Percentiles rank a stretch among this genome's conserved stretches.
phyloP scores from a whole-genome alignment of 2,797 vertebrate genomes.

The Dicrostonyx torquatus region DNA sequence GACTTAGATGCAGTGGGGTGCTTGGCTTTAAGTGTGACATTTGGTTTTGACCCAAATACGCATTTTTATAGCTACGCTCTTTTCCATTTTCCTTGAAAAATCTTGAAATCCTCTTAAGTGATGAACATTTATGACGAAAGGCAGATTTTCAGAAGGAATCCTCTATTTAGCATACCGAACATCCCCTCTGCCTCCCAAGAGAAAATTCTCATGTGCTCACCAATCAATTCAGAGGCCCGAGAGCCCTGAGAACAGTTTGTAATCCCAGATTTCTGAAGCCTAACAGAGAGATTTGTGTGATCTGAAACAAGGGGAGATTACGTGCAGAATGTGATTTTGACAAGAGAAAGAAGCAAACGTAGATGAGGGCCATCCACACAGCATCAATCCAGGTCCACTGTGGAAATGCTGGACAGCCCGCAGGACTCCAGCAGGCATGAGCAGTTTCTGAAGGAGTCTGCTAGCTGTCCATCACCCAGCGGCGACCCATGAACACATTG shows the following conservation, averaged over 20 bases:
- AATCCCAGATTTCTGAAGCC: conserved; percentile 78
- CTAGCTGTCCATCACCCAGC: neutral
- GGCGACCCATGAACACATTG: neutral
- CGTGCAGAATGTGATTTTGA: conserved; percentile 61
- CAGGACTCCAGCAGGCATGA: neutral
- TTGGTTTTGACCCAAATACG: conserved; percentile 30
- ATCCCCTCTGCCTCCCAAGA: neutral
- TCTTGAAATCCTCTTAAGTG: conserved; percentile 69
- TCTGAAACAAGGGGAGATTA: conserved; percentile 78
- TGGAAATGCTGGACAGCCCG: neutral
- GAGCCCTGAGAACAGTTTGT: conserved; percentile 68
- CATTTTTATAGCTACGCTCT: conserved; percentile 8
- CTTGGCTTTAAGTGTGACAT: neutral
- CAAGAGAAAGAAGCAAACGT: conserved; percentile 49
- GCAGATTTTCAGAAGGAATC: conserved; percentile 62
- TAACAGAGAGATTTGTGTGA: conserved; percentile 75
- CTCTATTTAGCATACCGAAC: conserved; percentile 49
- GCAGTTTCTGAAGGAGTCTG: neutral
- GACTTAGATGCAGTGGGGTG: conserved; percentile 3
- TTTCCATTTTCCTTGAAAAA: conserved; percentile 75
- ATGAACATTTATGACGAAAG: conserved; percentile 48
- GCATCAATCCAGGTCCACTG: conserved; percentile 26
- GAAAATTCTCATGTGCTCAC: conserved; percentile 56
- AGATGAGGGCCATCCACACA: neutral
- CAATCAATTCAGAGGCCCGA: conserved; percentile 70